phyloP scores from a whole-genome alignment of 2,888 invertebrate species.

The Zygogramma bicolorata region DNA sequence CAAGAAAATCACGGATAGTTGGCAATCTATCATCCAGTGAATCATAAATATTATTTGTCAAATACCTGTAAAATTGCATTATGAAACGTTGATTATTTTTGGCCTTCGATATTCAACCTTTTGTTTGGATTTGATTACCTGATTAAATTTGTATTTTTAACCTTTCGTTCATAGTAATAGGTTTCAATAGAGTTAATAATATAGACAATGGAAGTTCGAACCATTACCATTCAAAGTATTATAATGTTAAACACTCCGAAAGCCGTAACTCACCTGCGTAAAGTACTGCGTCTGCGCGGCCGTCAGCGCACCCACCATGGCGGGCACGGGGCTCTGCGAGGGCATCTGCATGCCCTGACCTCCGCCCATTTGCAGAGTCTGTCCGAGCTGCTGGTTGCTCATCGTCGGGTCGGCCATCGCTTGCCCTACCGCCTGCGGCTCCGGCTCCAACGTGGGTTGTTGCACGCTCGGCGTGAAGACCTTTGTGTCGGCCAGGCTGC shows the following conservation, averaged over 20 bases:
- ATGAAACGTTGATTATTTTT: too few relatives aligned
- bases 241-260: not conserved
- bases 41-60: too few relatives aligned
- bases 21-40: too few relatives aligned
- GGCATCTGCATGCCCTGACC: constrained; percentile 50
- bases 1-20: too few relatives aligned
- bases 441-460: constrained; percentile 54
- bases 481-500: constrained; percentile 93
- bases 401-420: constrained; percentile 41
- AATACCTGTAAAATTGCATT: too few relatives aligned
- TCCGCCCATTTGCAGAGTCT: constrained; percentile 42
- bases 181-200: too few relatives aligned
- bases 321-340: constrained; percentile 54
- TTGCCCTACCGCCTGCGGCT: constrained; percentile 35
- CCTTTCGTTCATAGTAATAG: too few relatives aligned
- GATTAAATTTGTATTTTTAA: too few relatives aligned
- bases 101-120: too few relatives aligned
- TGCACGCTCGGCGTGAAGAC: constrained; percentile 83
- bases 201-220: too few relatives aligned
- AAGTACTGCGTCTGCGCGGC: constrained; percentile 74
- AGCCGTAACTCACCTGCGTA: constrained; percentile 61
- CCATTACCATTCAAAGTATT: not conserved
- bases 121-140: too few relatives aligned
- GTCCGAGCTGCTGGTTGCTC: constrained; percentile 35
- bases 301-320: constrained; percentile 67